These are phyloP conservation scores for Molossus molossus DNA, from an alignment of 2,797 vertebrate species.

Conservation along the genomic window DNA sequence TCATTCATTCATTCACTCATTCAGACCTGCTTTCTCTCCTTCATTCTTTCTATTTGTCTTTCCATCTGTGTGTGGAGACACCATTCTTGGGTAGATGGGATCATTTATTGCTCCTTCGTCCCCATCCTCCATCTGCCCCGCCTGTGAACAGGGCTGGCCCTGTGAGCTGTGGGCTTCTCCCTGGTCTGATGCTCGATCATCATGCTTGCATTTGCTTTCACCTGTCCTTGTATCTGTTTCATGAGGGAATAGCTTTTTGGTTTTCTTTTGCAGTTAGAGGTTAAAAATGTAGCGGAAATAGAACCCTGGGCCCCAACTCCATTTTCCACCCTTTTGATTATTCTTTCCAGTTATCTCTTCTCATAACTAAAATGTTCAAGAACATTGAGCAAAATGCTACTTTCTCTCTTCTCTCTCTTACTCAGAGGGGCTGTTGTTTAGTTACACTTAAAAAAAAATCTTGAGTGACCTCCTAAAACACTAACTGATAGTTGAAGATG, in stretches of 20 bases:
- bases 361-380: not conserved
- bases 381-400: not conserved
- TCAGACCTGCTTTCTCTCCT: not conserved
- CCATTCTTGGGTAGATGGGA: no score
- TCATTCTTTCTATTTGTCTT: not conserved
- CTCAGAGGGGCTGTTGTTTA: not conserved
- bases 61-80: not conserved
- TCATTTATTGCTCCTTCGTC: not conserved
- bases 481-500: not conserved
- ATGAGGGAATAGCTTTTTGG: not conserved
- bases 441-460: not conserved
- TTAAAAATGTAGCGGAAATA: not conserved
- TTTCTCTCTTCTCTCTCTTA: not conserved
- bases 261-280: not conserved
- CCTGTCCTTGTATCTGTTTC: not conserved
- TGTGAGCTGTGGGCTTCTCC: not conserved
- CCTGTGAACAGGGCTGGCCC: not conserved
- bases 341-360: not conserved
- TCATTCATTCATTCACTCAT: not conserved
- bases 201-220: not conserved
- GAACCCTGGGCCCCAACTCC: not conserved
- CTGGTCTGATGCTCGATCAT: no score
- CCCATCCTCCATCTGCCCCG: not conserved
- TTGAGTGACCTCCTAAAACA: not conserved
- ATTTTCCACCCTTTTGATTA: not conserved